Conservation (phyloP, 2,113 vertebrate species). For the Xiphias gladius region DNA sequence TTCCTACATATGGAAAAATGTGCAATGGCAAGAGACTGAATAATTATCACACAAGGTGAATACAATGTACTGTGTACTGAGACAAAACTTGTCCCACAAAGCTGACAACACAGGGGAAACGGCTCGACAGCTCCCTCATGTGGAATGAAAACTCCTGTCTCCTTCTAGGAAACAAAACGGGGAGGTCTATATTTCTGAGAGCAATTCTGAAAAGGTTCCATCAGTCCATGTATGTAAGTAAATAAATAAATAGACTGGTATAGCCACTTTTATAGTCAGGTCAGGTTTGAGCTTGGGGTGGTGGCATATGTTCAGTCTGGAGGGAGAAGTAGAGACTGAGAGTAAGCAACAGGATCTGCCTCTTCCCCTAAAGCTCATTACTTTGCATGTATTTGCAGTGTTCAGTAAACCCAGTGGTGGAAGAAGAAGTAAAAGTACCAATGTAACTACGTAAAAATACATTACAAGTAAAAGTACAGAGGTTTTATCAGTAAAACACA, state of each 20-base stretch:
- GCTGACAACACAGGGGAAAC: not conserved
- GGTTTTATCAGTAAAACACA: no score
- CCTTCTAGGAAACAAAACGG: not conserved
- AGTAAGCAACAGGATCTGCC: not conserved
- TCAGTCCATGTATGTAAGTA: not conserved
- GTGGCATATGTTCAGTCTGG: not conserved
- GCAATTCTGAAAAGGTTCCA: not conserved
- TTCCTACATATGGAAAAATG: not conserved
- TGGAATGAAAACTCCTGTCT: constrained; percentile 17
- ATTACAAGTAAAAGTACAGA: no score
- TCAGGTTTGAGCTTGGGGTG: not conserved
- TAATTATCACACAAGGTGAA: not conserved
- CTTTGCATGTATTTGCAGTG: not conserved
- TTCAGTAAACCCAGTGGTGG: no score
- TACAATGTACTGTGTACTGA: not conserved
- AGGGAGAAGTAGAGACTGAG: constrained; percentile 15
- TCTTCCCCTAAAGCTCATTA: not conserved
- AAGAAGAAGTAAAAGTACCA: not conserved
- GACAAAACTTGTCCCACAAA: not conserved
- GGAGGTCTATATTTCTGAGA: not conserved
- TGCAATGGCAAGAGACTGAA: not conserved
- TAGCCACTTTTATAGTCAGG: not conserved
- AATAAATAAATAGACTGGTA: not conserved
- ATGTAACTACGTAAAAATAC: no score
- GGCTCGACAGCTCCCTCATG: constrained; percentile 33